Percentiles rank a stretch among this genome's conserved stretches.
Evolutionary conservation across 92 coral and sea anemone species (phyloP).

Genomic region (Isaurus tuberculatus): DNA sequence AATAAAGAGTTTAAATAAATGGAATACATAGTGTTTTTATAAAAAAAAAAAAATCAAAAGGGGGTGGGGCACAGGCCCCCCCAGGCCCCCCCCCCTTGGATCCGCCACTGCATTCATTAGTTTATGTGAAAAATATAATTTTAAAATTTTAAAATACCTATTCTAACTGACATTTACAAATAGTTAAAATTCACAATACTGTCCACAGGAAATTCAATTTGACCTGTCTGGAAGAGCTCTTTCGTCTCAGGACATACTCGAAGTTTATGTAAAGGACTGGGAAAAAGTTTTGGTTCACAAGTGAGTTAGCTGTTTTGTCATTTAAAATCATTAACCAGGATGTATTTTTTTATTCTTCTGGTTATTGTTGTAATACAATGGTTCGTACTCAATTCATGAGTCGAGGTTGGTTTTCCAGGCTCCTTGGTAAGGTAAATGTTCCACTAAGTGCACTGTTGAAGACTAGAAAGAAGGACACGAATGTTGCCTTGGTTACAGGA

Average conservation of each 20-base stretch:
- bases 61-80: no score
- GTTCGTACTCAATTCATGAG: no score
- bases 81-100: no score
- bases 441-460: slow-evolving; percentile 26
- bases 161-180: background rate
- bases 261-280: slow-evolving; percentile 87
- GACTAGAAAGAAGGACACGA: slow-evolving; percentile 38
- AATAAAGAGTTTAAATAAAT: no score
- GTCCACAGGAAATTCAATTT: slow-evolving; percentile 71
- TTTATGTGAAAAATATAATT: no score
- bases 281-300: slow-evolving; percentile 70
- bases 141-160: no score
- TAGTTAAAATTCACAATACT: background rate
- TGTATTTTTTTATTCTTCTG: no score
- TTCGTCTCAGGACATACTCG: slow-evolving; percentile 73
- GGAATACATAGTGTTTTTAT: no score
- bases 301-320: slow-evolving; percentile 53
- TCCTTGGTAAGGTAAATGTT: slow-evolving; percentile 36
- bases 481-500: slow-evolving; percentile 30
- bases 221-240: slow-evolving; percentile 77
- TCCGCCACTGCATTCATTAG: no score
- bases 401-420: slow-evolving; percentile 8
- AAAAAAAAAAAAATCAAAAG: no score
- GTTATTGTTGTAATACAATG: no score
- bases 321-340: no score